Base-by-base conservation (phyloP, 2,888 invertebrate genomes). In the Linnaemya vulpina region DNA sequence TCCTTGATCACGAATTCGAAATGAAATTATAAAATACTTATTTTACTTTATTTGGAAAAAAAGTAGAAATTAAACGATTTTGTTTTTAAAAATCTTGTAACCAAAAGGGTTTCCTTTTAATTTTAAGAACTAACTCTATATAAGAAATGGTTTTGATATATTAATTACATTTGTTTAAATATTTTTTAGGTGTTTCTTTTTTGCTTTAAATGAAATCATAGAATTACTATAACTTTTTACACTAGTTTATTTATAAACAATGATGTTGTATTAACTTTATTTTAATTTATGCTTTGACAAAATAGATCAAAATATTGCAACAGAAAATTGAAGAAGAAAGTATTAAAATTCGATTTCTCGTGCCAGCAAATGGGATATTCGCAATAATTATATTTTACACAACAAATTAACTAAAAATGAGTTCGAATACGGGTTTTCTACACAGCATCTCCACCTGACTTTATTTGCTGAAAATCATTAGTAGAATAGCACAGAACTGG, bases 1-100 rank as follows among this genome's bases (percentile, higher is more conserved):
- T 89, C 89, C 89, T 86, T 83, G 79, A 68, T 75, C 60, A 62
- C 20, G 15, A 25, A 3, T 55, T 55, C 15, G n/a, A 40, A 67
- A 75, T 38, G 0, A 76, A 49, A 68, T 49, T 38, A 49, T 22
- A 60, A 60, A 51, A 58, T 8, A 38, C 58, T 20, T 20, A 25
- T 30, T 13, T 15, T 35, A 15, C 3, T 43, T 65, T 55, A 15
- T 20, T 51, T 20, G 20, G n/a, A 65, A 65, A 25, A 25, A 38
- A 30, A 30, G n/a, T 20, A 30, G 17, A 20, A 63, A 15, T 40
- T 40, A 25, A 55, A 55, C 7, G n/a, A 53, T 67, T 65, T 53
- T 67, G 7, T 46, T 81, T 55, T 53, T 79, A 13, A 68, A 58
- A 67, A 38, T 46, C 25, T 25, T 43, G 13, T 55, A 81, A 55